Base-by-base conservation (phyloP, 2,113 vertebrate species). In the Mungos mungo region DNA sequence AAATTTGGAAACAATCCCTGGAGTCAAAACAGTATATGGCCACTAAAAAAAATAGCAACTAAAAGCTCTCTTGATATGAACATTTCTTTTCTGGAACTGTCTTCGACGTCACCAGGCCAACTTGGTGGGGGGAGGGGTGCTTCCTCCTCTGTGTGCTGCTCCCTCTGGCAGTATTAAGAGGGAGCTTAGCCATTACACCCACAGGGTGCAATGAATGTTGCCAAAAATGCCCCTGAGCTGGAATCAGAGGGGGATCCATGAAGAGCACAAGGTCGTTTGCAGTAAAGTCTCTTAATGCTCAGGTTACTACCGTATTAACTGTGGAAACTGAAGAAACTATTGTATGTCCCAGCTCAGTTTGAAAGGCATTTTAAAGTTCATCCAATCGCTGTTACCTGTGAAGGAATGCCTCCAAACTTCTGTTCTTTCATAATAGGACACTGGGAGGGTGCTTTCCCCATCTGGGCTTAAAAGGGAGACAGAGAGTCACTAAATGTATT, bases 281-380 rank as follows among this genome's bases (percentile, higher is more conserved):
- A 33, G 6, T 88, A 60, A 90, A 50, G 7, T 82, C 77, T 91
- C 33, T 86, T 82, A 52, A 33, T 89, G 72, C 79, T 95, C 41
- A 1, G 10, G 50, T 87, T 86, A 93, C 79, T 68, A 87, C 54
- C 18, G 33, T 60, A 66, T 93, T 97, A 93, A 92, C 63, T 95
- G 96, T n/a, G 81, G 35, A 47, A n/a, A 76, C 8, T 81, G 95
- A 97, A 92, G 50, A 97, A 89, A 84, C 8, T 27, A 12, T 74
- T 60, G 31, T 88, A 83, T 57, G 7, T 65, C 23, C 52, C 93
- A 35, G 31, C 19, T 96, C 86, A 25, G 33, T 52, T 35, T 38
- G 74, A 96, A 93, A 87, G 72, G 38, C 41, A 92, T 95, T 89
- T 96, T 68, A 92, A 93, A 95, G 63, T 92, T 66, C 93, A 84